Evolutionary conservation across 2,888 invertebrate species (phyloP), one percentile per base, ranked within the genome.

Genomic region (Cosmopolites sordidus): DNA sequence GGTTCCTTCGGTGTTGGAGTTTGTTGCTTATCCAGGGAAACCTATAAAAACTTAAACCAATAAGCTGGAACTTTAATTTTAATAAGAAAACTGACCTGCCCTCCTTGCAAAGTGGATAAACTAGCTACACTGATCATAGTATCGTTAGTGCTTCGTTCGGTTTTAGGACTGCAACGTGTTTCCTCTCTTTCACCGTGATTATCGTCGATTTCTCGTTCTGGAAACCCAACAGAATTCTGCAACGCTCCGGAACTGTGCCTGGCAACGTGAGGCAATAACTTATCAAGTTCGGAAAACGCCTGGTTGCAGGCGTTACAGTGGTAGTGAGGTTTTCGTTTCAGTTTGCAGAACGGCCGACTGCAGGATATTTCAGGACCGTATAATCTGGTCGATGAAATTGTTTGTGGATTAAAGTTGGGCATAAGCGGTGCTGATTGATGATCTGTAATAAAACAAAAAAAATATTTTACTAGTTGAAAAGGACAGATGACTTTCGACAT

Each of bases 271-370:
- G 82, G 79, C 18, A 83, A 78, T 40, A 88, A 73, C 48, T 84
- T 78, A 51, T 84, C 83, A 46, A 84, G 72, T 63, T 87, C 86
- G n/a, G 86, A 84, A 69, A 86, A 87, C 0, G 86, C 86, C 73
- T 88, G 89, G 71, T 87, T 87, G 74, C 89, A 89, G 43, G 85
- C 81, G 66, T 84, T 83, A 72, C 89, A 89, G 68, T 90, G 89
- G 67, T 84, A 87, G 67, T 89, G 89, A 59, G 84, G 83, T 66
- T 86, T 84, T 55, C 86, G 78, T 71, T 88, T 89, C 60, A 89
- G 76, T 69, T 89, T 89, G 73, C 89, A 89, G 70, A 89, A 89
- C 2, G 89, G 87, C 15, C 87, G 76, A 47, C 86, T 83, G 70
- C 89, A 89, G 47, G 82, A 81, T 51, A 80, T 75, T 58, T 83